phyloP scores from a whole-genome alignment of 53 echinoderm and acorn worm genomes.

The Henricia sp. region DNA sequence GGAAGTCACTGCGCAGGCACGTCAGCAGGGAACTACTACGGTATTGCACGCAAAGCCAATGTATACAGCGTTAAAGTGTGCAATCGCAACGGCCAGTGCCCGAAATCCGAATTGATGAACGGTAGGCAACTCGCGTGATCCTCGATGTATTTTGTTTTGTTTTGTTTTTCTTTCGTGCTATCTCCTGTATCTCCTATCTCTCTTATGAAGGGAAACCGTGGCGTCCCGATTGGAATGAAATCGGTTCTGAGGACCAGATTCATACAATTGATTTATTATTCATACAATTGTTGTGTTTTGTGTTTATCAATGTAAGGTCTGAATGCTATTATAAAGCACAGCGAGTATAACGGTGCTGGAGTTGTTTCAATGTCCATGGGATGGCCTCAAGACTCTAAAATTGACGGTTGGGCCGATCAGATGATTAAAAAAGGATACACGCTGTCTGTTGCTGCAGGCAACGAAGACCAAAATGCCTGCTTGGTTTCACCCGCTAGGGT shows the following conservation, averaged over 20 bases:
- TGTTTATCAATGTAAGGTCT: not conserved
- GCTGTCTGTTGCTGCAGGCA: slow-evolving; percentile 32
- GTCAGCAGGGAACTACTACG: slow-evolving; percentile 10
- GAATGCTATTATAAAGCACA: not conserved
- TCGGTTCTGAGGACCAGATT: not conserved
- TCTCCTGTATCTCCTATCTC: not conserved
- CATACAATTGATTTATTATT: not conserved
- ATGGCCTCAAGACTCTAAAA: too few species aligned
- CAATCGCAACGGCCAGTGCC: not conserved
- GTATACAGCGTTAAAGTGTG: slow-evolving; percentile 22
- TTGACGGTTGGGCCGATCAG: not conserved
- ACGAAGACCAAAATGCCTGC: slow-evolving; percentile 7
- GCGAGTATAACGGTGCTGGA: not conserved
- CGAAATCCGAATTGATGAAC: not conserved
- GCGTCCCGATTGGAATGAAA: not conserved
- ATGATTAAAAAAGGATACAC: slow-evolving; percentile 1
- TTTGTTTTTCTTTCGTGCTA: not conserved
- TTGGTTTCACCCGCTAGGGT: not conserved
- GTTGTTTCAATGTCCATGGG: slow-evolving; percentile 27
- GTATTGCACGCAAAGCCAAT: slow-evolving; percentile 28
- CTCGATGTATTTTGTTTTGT: too few species aligned
- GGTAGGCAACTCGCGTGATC: too few species aligned
- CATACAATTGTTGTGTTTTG: not conserved
- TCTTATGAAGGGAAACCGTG: not conserved
- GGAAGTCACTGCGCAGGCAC: slow-evolving; percentile 48